Percentiles rank a stretch among this genome's conserved stretches.
Conservation (phyloP, 2,888 invertebrate species). For the Xanthia togata region DNA sequence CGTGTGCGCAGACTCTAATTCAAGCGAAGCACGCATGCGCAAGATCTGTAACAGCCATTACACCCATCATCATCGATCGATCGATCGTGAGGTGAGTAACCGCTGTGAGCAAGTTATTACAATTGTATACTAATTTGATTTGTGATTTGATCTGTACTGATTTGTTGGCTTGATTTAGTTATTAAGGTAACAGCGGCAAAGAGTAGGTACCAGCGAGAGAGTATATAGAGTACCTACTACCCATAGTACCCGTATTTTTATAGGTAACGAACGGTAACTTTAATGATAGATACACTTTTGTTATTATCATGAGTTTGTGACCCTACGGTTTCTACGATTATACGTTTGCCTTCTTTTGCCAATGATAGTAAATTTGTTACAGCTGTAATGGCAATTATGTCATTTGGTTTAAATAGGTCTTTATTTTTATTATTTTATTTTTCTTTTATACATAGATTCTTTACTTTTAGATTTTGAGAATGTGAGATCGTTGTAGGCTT, state of each 20-base stretch:
- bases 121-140: conserved; percentile 59
- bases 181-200: conserved; percentile 38
- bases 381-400: no score
- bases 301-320: conserved; percentile 16
- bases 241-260: conserved; percentile 27
- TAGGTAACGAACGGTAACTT: conserved; percentile 6
- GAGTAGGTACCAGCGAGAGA: background rate
- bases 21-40: conserved; percentile 60
- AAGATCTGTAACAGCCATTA: conserved; percentile 66
- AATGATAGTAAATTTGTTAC: no score
- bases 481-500: no score
- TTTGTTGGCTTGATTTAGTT: conserved; percentile 57
- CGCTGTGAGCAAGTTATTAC: conserved; percentile 65
- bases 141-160: conserved; percentile 50
- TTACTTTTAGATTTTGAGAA: no score
- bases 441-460: no score
- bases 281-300: conserved; percentile 35
- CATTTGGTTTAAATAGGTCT: no score
- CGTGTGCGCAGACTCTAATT: conserved; percentile 64
- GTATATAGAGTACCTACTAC: background rate
- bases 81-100: conserved; percentile 66
- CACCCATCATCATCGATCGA: conserved; percentile 59
- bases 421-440: no score
- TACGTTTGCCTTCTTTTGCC: background rate
- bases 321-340: conserved; percentile 31